Percentiles rank a stretch among this genome's conserved stretches.
Conservation (phyloP, 1,140 invertebrate species). For the Dermatophagoides farinae region DNA sequence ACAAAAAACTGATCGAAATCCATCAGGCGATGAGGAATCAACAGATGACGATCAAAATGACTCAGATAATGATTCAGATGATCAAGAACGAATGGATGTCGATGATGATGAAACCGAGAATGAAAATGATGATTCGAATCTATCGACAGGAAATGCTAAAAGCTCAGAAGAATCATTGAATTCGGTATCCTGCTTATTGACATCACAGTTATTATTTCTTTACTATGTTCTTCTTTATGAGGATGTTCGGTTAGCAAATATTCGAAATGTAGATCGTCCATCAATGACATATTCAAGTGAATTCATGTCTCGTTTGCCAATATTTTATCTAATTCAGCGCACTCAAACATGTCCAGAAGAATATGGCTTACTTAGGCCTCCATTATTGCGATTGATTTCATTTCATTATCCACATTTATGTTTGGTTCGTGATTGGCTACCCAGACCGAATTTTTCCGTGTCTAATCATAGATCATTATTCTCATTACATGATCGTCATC, state of each 20-base stretch:
- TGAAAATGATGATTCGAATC: not conserved
- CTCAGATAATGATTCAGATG: constrained; percentile 5
- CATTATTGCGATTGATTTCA: constrained; percentile 57
- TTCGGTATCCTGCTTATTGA: constrained; percentile 34
- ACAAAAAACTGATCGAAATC: not conserved
- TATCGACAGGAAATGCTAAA: not conserved
- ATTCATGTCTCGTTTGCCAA: constrained; percentile 71
- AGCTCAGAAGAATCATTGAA: not conserved
- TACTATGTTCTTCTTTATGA: constrained; percentile 87
- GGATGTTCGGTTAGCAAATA: constrained; percentile 59
- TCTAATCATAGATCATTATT: too few relatives aligned
- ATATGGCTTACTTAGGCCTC: constrained; percentile 67
- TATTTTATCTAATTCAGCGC: constrained; percentile 66
- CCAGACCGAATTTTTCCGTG: constrained; percentile 1
- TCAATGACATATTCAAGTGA: constrained; percentile 67
- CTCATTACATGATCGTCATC: constrained; percentile 5
- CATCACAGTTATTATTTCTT: constrained; percentile 65
- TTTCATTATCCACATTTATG: constrained; percentile 88
- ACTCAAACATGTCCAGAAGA: constrained; percentile 74
- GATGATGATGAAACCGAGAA: not conserved
- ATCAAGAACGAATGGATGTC: not conserved
- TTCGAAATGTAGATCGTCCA: constrained; percentile 38
- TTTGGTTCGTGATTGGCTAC: constrained; percentile 79
- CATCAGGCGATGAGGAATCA: not conserved
- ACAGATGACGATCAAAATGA: not conserved